Percentiles rank a stretch among this genome's conserved stretches.
Evolutionary conservation across 2,888 invertebrate species (phyloP).

Genomic region (Andrena hattorfiana): DNA sequence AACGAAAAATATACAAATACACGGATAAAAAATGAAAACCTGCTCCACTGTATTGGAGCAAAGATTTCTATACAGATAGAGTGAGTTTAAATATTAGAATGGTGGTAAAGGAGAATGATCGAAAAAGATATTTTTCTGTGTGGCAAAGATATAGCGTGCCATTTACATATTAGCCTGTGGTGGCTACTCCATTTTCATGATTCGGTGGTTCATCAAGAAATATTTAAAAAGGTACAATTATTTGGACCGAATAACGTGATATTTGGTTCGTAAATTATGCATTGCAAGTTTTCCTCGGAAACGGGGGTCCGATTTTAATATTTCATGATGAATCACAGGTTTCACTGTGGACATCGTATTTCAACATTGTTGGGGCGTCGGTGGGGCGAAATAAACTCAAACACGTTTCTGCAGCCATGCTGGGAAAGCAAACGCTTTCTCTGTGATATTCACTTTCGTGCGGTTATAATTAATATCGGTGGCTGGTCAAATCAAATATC

Average conservation of each 20-base stretch:
- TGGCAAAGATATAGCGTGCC: too few species aligned
- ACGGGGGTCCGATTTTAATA: constrained; percentile 29
- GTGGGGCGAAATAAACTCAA: constrained; percentile 56
- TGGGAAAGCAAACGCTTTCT: constrained; percentile 58
- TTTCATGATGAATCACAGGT: constrained; percentile 23
- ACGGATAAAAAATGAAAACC: too few species aligned
- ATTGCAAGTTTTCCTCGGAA: neutral
- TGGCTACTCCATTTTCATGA: too few species aligned
- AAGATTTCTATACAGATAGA: too few species aligned
- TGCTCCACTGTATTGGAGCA: too few species aligned
- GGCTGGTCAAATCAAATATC: constrained; percentile 70
- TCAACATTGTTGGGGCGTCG: constrained; percentile 12
- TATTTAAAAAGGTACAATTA: neutral
- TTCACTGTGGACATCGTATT: constrained; percentile 33
- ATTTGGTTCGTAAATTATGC: constrained; percentile 8
- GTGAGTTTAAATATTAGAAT: too few species aligned
- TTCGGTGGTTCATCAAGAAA: too few species aligned
- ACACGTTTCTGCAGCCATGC: constrained; percentile 48
- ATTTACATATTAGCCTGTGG: too few species aligned
- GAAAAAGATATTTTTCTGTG: too few species aligned
- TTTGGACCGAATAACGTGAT: neutral
- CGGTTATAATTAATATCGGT: constrained; percentile 74
- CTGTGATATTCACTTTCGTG: constrained; percentile 59
- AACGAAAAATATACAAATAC: too few species aligned
- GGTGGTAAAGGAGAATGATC: too few species aligned